A percentile compares a stretch with the other conserved stretches of the same genome.
These are phyloP conservation scores for Acanthis flammea DNA, from an alignment of 2,797 vertebrate genomes.

Conservation along the genomic window DNA sequence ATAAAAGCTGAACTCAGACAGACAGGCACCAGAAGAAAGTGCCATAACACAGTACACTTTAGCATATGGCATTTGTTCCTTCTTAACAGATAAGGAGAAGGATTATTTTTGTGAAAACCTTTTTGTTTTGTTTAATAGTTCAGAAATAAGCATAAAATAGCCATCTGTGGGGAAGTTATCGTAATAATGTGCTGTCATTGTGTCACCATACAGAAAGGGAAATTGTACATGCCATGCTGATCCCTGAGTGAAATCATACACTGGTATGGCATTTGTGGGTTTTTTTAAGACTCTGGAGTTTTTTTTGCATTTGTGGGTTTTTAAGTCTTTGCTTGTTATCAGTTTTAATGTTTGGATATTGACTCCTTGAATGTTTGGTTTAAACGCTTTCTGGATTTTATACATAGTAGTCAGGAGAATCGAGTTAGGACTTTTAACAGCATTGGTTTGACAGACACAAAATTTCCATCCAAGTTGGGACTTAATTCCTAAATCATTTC, in stretches of 20 bases:
- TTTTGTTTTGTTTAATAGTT: background rate
- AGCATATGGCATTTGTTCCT: background rate
- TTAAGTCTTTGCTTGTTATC: background rate
- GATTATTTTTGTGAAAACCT: background rate
- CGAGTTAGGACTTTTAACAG: background rate
- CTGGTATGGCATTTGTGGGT: background rate
- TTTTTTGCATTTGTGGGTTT: background rate
- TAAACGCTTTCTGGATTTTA: background rate
- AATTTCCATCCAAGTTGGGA: background rate
- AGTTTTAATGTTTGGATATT: background rate
- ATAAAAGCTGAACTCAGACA: conserved; percentile 25
- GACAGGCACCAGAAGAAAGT: background rate
- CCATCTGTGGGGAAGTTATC: background rate
- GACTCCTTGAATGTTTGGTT: background rate
- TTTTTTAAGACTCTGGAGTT: background rate
- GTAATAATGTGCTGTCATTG: background rate
- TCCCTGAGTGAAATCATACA: background rate
- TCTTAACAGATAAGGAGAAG: background rate
- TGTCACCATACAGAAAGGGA: background rate
- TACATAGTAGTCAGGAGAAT: background rate
- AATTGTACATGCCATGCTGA: fast-evolving
- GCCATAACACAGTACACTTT: background rate
- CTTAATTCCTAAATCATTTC: background rate
- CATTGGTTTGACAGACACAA: fast-evolving
- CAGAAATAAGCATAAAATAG: background rate